These are phyloP conservation scores for Tachycineta bicolor DNA, from an alignment of 2,113 vertebrate species.

Conservation along the genomic window DNA sequence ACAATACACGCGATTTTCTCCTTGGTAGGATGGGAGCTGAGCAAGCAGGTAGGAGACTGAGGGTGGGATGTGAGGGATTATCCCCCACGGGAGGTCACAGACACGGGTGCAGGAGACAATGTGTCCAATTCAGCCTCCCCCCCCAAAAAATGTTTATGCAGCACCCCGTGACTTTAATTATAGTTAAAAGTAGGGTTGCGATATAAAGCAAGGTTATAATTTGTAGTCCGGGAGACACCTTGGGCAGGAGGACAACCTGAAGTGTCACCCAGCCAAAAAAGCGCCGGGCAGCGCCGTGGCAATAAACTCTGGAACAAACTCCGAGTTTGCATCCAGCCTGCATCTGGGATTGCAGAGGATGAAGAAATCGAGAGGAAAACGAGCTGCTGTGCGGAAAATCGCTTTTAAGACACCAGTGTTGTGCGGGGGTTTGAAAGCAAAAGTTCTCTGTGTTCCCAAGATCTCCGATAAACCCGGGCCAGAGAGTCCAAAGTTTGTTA, in stretches of 20 bases:
- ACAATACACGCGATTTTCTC: not conserved
- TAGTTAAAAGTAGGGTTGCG: conserved; percentile 10
- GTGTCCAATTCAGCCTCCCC: not conserved
- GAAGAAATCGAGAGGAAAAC: not conserved
- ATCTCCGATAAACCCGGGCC: conserved; percentile 10
- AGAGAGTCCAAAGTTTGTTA: conserved; percentile 27
- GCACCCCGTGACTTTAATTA: conserved; percentile 35
- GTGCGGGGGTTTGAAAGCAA: not conserved
- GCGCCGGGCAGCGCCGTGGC: not conserved
- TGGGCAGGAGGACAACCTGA: conserved; percentile 25
- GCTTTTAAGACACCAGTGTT: not conserved
- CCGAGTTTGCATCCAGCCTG: not conserved
- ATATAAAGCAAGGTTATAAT: conserved; percentile 49
- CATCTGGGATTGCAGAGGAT: not conserved
- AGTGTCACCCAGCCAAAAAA: conserved; percentile 15
- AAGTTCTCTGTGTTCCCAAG: not conserved
- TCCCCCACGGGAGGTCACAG: not conserved
- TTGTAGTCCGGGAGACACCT: conserved; percentile 47
- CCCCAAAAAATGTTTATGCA: not conserved
- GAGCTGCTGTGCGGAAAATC: not conserved
- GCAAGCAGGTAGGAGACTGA: not conserved
- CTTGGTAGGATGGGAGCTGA: not conserved
- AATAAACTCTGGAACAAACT: not conserved
- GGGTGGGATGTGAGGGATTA: not conserved
- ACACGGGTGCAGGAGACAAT: not conserved